phyloP scores from a whole-genome alignment of 2,113 vertebrate genomes.

The Austrofundulus limnaeus region DNA sequence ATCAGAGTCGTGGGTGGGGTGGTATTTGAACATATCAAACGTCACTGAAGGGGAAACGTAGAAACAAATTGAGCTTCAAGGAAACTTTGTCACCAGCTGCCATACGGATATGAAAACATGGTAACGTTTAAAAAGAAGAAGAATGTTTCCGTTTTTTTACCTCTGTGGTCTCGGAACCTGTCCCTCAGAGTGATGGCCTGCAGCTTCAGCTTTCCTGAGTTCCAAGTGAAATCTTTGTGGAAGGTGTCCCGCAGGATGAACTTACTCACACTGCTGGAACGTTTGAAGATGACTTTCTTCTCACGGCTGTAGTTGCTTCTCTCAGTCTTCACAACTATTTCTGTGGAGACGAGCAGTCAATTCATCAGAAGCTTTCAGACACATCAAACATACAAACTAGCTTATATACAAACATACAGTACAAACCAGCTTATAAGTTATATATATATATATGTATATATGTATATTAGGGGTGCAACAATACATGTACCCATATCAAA shows the following conservation, averaged over 20 bases:
- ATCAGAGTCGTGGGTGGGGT: fast-evolving
- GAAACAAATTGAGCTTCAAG: neutral
- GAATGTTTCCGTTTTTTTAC: slow-evolving; percentile 30
- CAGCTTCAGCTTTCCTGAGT: neutral
- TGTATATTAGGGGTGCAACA: too few relatives aligned
- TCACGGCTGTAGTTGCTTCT: fast-evolving
- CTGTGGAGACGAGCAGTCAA: slow-evolving; percentile 13
- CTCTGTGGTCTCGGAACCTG: slow-evolving; percentile 23
- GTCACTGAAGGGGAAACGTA: slow-evolving; percentile 33
- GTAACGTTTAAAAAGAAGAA: neutral
- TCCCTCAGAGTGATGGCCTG: slow-evolving; percentile 58
- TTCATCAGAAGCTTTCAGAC: neutral
- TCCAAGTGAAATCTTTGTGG: slow-evolving; percentile 43
- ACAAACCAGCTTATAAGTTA: too few relatives aligned
- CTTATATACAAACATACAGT: too few relatives aligned
- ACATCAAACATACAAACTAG: too few relatives aligned
- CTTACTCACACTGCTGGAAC: neutral
- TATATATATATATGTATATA: too few relatives aligned
- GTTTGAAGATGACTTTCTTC: fast-evolving
- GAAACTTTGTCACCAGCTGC: neutral
- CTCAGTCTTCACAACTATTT: fast-evolving
- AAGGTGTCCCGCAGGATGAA: slow-evolving; percentile 37
- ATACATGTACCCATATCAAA: too few relatives aligned
- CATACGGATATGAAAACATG: neutral
- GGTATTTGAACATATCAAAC: slow-evolving; percentile 53